Evolutionary conservation across 2,113 vertebrate genomes (phyloP), one percentile per base, ranked within the genome.

Genomic region (Cyanistes caeruleus): DNA sequence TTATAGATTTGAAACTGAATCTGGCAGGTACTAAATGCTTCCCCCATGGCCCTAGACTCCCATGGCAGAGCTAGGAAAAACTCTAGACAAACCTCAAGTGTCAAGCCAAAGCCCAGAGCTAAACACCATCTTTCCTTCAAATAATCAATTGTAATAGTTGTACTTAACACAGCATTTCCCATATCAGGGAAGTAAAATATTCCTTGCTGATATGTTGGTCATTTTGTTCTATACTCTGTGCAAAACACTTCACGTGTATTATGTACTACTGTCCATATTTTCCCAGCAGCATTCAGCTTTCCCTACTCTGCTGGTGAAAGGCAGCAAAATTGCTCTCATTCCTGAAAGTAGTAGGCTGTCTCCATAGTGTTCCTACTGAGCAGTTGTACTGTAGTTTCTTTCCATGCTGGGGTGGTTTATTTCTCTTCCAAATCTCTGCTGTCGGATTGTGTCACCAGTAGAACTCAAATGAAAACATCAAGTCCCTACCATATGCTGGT

Each of bases 71-170:
- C 19, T 67, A 53, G 28, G 49, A 73, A 73, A 64, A 65, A 13
- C 7, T 53, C 37, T 55, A 0, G 0, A 33, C 3, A 4, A 31
- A 55, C 13, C 24, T 21, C 12, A 78, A 33, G 30, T 16, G 33
- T 43, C 30, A 91, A 48, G 35, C 15, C 75, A 90, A 69, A 88
- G 41, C 51, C 31, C 24, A 68, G 64, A 68, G 11, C 7, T 24
- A 52, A 79, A 90, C 13, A 56, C 5, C 24, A 83, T 9, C 35
- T 84, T 90, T 81, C 44, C 46, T 69, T 77, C 53, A 84, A 90
- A 82, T 31, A 84, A 72, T 17, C 15, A 24, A 19, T 56, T 75
- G 4, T 52, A 75, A 48, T 16, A 21, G 16, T 28, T 63, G 31
- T 2, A 0, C 80, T 86, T 51, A 86, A 55, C 21, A 41, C n/a